Evolutionary conservation across 2,797 vertebrate genomes (phyloP).

Genomic region (Mus caroli): DNA sequence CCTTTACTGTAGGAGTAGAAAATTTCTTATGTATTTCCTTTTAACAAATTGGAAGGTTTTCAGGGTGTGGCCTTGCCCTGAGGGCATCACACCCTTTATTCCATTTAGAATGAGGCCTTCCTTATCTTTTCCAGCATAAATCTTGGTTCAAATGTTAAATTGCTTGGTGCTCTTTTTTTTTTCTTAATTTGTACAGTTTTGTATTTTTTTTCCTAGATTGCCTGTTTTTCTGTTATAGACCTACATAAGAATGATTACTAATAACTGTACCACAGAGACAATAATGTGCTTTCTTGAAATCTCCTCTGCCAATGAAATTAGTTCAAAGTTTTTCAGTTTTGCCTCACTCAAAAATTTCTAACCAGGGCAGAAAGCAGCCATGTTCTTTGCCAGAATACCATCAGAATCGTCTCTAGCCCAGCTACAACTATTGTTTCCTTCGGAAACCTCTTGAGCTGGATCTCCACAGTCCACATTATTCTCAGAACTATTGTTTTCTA

Average conservation of each 20-base stretch:
- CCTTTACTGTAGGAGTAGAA: not conserved
- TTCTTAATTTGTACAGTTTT: not conserved
- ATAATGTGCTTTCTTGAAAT: not conserved
- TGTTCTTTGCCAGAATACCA: not conserved
- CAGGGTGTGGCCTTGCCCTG: not conserved
- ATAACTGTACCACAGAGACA: not conserved
- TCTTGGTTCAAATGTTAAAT: not conserved
- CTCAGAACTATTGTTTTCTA: not conserved
- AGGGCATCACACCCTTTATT: not conserved
- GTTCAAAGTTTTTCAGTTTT: not conserved
- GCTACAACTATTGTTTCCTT: not conserved
- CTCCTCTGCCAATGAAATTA: not conserved
- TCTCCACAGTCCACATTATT: not conserved
- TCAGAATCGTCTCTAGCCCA: not conserved
- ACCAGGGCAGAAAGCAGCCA: not conserved
- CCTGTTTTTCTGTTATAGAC: not conserved
- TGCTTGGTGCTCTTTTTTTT: not conserved
- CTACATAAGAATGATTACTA: not conserved
- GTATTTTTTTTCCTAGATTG: not conserved
- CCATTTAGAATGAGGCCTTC: not conserved
- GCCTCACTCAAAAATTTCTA: not conserved
- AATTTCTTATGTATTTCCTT: not conserved
- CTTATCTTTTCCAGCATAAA: not conserved
- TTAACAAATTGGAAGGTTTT: not conserved
- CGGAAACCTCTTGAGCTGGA: not conserved